A percentile compares a stretch with the other conserved stretches of the same genome.
phyloP scores from a whole-genome alignment of 2,113 vertebrate genomes.

The Tetrao urogallus region DNA sequence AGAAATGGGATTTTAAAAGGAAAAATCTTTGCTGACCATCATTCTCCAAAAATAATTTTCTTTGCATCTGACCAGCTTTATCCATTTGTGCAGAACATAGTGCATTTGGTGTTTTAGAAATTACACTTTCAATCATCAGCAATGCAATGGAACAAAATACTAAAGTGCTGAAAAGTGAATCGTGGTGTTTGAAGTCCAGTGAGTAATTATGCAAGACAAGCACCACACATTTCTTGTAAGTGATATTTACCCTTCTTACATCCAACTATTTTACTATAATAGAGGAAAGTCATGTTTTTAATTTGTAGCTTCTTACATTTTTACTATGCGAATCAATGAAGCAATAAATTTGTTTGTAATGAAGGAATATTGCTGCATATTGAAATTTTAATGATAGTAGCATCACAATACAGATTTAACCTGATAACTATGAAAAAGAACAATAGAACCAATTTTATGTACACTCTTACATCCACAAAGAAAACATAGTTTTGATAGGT shows the following conservation, averaged over 20 bases:
- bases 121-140: conserved; percentile 8
- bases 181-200: conserved; percentile 39
- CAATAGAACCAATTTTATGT: not conserved
- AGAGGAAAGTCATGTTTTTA: conserved; percentile 44
- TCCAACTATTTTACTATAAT: conserved; percentile 20
- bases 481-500: not conserved
- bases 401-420: conserved; percentile 49
- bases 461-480: not conserved
- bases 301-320: conserved; percentile 71
- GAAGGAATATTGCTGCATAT: conserved; percentile 60
- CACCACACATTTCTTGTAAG: conserved; percentile 42
- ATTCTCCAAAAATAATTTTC: not conserved
- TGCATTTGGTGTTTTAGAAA: not conserved
- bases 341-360: conserved; percentile 71
- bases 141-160: conserved; percentile 7
- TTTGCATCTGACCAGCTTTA: not conserved
- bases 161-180: not conserved
- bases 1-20: not conserved
- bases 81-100: not conserved
- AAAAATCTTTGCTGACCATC: not conserved
- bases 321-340: conserved; percentile 71
- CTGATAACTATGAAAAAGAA: conserved; percentile 40
- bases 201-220: conserved; percentile 63
- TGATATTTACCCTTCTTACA: conserved; percentile 31
- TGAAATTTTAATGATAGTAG: conserved; percentile 45